Conservation (phyloP, 2,797 vertebrate species). For the Poecile montanus region DNA sequence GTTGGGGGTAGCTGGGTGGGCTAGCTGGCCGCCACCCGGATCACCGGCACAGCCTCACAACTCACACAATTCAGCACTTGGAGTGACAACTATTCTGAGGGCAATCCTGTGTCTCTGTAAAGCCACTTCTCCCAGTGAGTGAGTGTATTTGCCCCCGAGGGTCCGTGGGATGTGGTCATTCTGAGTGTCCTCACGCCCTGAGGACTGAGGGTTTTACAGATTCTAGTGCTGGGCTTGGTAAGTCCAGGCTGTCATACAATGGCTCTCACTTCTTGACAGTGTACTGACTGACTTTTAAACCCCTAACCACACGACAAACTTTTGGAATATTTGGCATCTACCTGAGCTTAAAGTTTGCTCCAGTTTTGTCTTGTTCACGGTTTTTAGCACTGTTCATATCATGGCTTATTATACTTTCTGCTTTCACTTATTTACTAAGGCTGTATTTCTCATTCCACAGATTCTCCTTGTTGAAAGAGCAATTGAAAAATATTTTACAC, state of each 20-base stretch:
- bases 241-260: not conserved
- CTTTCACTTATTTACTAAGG: not conserved
- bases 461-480: not conserved
- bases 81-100: not conserved
- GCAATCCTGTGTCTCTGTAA: not conserved
- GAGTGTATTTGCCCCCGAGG: rapidly evolving
- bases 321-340: not conserved
- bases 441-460: not conserved
- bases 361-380: not conserved
- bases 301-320: not conserved
- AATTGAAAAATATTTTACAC: not conserved
- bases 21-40: rapidly evolving
- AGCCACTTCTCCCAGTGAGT: not conserved
- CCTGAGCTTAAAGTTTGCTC: not conserved
- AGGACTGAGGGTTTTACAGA: not conserved
- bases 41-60: rapidly evolving
- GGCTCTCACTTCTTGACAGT: not conserved
- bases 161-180: rapidly evolving
- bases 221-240: not conserved
- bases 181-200: rapidly evolving
- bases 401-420: not conserved
- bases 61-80: not conserved
- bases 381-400: not conserved
- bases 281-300: not conserved
- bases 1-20: not conserved